phyloP scores from a whole-genome alignment of 2,113 vertebrate genomes.

The Seriola dumerili region DNA sequence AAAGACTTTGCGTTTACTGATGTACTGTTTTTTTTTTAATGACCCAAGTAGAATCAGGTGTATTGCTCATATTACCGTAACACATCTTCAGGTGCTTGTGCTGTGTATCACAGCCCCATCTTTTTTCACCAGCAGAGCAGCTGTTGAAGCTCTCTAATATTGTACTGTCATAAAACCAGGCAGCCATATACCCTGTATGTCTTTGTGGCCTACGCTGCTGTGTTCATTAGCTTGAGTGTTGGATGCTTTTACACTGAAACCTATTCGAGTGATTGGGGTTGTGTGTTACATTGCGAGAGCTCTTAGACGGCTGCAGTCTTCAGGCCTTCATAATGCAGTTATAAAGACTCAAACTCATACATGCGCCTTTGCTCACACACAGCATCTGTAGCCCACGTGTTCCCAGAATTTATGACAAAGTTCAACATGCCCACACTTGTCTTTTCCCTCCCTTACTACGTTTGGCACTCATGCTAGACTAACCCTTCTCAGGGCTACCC shows the following conservation, averaged over 20 bases:
- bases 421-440: conserved; percentile 5
- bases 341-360: neutral
- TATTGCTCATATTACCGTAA: neutral
- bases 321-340: neutral
- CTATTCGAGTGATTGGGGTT: neutral
- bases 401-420: neutral
- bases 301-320: neutral
- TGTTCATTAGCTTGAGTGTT: neutral
- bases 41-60: neutral
- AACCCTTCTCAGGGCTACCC: neutral
- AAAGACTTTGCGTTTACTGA: neutral
- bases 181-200: neutral
- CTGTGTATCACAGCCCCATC: neutral
- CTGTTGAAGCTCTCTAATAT: neutral
- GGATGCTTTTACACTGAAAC: neutral
- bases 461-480: neutral
- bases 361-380: neutral
- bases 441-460: neutral
- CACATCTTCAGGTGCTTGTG: neutral
- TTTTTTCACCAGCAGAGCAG: neutral
- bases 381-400: neutral
- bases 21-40: too few species aligned
- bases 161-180: neutral
- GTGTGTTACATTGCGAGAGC: neutral
- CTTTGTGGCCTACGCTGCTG: neutral